Evolutionary conservation across 2,888 invertebrate genomes (phyloP).

Genomic region (Iselma pallidipennis): DNA sequence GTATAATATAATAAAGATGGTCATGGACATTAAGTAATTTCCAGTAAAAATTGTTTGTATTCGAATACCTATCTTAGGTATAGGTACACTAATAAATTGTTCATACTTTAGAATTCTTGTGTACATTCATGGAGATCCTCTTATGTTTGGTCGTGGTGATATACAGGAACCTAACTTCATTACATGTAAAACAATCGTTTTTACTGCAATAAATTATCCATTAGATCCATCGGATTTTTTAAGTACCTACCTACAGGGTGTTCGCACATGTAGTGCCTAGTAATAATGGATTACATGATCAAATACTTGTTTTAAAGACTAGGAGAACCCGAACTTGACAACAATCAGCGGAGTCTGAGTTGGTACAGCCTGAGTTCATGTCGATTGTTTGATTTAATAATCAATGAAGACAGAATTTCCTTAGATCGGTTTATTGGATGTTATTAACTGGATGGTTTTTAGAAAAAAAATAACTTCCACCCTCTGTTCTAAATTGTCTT

Average conservation of each 20-base stretch:
- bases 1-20: too few species aligned
- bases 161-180: slow-evolving; percentile 62
- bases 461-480: too few species aligned
- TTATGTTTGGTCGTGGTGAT: slow-evolving; percentile 66
- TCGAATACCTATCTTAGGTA: slow-evolving; percentile 65
- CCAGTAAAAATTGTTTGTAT: slow-evolving; percentile 68
- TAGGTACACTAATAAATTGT: slow-evolving; percentile 55
- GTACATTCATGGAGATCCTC: slow-evolving; percentile 70
- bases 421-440: too few species aligned
- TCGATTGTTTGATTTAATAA: slow-evolving; percentile 69
- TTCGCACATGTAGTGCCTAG: too few species aligned
- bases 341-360: slow-evolving; percentile 73
- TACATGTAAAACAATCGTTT: slow-evolving; percentile 67
- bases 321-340: slow-evolving; percentile 69
- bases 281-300: slow-evolving; percentile 76
- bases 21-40: slow-evolving; percentile 1
- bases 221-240: slow-evolving; percentile 76
- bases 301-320: slow-evolving; percentile 71
- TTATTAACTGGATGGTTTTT: too few species aligned
- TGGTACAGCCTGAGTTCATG: slow-evolving; percentile 75
- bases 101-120: slow-evolving; percentile 70
- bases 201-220: slow-evolving; percentile 72
- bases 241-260: slow-evolving; percentile 69
- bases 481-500: slow-evolving; percentile 65
- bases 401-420: too few species aligned